Conservation (phyloP, 2,113 vertebrate species). For the Ia io region DNA sequence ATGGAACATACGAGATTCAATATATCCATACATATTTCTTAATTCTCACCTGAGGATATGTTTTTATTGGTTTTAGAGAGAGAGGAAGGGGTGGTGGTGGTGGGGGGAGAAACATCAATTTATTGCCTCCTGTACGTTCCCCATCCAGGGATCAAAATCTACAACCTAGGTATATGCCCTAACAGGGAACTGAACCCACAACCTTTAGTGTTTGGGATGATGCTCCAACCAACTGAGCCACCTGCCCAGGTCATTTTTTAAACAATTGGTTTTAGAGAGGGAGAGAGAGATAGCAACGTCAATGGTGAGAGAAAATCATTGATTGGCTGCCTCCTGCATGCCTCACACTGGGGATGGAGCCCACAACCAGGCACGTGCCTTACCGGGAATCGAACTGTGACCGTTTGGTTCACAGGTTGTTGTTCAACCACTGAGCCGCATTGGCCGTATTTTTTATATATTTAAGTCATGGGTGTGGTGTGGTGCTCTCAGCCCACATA, state of each 20-base stretch:
- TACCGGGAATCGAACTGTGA: no score
- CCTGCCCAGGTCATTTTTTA: neutral
- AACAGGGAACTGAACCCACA: neutral
- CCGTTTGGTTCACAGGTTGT: no score
- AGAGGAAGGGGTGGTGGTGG: neutral
- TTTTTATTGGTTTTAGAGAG: neutral
- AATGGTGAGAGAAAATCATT: no score
- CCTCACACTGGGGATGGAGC: no score
- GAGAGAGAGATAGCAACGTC: no score
- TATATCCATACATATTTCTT: neutral
- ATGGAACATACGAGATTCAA: neutral
- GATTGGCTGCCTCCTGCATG: no score
- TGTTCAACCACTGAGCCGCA: no score
- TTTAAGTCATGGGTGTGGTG: neutral
- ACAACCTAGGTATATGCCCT: no score
- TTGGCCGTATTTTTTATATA: no score
- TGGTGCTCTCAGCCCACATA: neutral
- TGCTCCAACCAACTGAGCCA: neutral
- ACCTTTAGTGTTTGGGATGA: neutral
- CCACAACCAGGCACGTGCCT: no score
- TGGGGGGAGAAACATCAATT: neutral
- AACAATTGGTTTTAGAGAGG: no score
- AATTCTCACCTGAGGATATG: neutral
- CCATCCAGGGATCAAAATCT: neutral
- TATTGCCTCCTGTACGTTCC: neutral